These are phyloP conservation scores for Melanotaenia nigrans DNA, from an alignment of 2,797 vertebrate species.

Conservation along the genomic window DNA sequence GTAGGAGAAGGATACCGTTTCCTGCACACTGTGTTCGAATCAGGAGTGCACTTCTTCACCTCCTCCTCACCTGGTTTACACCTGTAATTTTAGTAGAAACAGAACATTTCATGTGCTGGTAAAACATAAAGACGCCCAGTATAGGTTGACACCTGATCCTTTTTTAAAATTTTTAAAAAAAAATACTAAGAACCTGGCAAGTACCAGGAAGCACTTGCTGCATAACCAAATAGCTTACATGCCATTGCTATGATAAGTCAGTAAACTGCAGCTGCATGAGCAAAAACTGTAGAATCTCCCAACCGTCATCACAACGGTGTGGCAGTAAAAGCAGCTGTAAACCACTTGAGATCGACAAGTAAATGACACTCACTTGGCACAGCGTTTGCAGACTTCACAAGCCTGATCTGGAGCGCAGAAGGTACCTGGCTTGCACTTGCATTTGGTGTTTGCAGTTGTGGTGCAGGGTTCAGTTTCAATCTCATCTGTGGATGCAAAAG, in stretches of 20 bases:
- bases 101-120: background rate
- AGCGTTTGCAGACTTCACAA: conserved; percentile 87
- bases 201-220: background rate
- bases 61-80: conserved; percentile 82
- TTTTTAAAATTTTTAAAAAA: too few relatives aligned
- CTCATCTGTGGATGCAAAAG: conserved; percentile 74
- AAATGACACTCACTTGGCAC: conserved; percentile 73
- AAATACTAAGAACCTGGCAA: too few relatives aligned
- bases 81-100: conserved; percentile 47
- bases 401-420: conserved; percentile 85
- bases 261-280: too few relatives aligned
- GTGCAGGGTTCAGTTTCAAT: conserved; percentile 70
- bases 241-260: background rate
- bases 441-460: conserved; percentile 76
- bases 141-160: too few relatives aligned
- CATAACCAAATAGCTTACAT: background rate
- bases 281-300: background rate
- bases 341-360: background rate
- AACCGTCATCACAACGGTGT: background rate
- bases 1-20: conserved; percentile 59
- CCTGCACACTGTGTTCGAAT: conserved; percentile 79
- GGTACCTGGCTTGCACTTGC: conserved; percentile 76
- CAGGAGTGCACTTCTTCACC: conserved; percentile 75
- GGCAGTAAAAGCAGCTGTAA: background rate
- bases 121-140: background rate